Conservation (phyloP, 1,140 invertebrate genomes). For the Dufourea novaeangliae region DNA sequence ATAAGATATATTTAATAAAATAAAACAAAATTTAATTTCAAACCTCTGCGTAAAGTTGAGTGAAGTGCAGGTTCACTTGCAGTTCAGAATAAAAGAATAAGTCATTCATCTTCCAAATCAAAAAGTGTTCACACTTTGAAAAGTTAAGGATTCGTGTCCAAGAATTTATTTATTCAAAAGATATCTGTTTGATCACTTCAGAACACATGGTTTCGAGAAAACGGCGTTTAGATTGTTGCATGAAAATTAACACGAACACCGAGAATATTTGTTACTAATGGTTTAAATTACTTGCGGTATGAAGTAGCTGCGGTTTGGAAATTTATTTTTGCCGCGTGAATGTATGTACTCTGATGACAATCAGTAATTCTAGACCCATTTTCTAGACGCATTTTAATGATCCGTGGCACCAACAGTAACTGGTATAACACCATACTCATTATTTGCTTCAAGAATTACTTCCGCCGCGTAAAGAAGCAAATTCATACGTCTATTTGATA, state of each 20-base stretch:
- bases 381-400: background rate
- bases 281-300: slow-evolving; percentile 38
- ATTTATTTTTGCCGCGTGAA: slow-evolving; percentile 28
- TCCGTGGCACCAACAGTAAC: too few relatives aligned
- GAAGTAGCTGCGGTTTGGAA: slow-evolving; percentile 4
- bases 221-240: background rate
- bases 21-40: too few relatives aligned
- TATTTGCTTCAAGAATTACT: background rate
- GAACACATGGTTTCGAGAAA: background rate
- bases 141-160: too few relatives aligned
- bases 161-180: too few relatives aligned
- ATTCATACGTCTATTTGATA: background rate
- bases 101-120: too few relatives aligned
- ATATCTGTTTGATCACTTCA: too few relatives aligned
- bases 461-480: too few relatives aligned
- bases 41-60: too few relatives aligned
- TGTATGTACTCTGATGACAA: background rate
- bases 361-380: background rate
- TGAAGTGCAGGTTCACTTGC: too few relatives aligned
- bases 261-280: slow-evolving; percentile 21
- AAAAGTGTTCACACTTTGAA: too few relatives aligned
- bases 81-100: too few relatives aligned
- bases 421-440: background rate
- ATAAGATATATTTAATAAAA: too few relatives aligned
- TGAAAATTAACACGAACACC: slow-evolving; percentile 23